These are phyloP conservation scores for Grapholita molesta DNA, from an alignment of 1,140 invertebrate genomes.

Conservation along the genomic window DNA sequence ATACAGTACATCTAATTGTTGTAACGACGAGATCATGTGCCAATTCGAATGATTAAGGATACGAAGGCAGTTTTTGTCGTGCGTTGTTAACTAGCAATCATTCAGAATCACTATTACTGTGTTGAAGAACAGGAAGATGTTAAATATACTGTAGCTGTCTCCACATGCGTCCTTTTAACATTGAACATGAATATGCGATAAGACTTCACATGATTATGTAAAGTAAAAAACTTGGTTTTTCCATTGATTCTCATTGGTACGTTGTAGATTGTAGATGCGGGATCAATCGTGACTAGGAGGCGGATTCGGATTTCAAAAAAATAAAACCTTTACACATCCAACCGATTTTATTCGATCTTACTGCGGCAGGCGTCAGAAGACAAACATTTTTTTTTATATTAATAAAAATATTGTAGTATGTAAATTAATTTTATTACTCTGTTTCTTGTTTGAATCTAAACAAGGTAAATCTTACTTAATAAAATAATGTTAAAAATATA, in stretches of 20 bases:
- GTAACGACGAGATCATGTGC: not conserved
- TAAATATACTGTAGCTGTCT: not conserved
- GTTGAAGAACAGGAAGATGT: not conserved
- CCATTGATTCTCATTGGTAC: not conserved
- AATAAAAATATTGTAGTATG: no score
- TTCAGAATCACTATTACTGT: not conserved
- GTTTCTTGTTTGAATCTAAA: no score
- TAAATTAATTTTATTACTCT: no score
- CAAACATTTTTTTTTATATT: no score
- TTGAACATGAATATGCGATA: not conserved
- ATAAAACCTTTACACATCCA: no score
- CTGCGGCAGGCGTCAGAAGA: no score
- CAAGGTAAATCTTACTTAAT: no score
- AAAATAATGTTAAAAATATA: no score
- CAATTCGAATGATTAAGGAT: not conserved
- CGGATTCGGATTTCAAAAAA: not conserved
- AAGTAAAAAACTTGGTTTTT: not conserved
- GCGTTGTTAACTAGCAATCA: not conserved
- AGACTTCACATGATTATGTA: not conserved
- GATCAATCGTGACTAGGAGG: not conserved
- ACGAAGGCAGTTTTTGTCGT: conserved; percentile 8
- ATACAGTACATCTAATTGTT: conserved; percentile 4
- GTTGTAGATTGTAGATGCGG: not conserved
- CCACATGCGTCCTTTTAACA: not conserved
- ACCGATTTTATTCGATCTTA: no score